Percentiles rank a stretch among this genome's conserved stretches.
Evolutionary conservation across 2,113 vertebrate genomes (phyloP).

Genomic region (Cynopterus brachyotis): DNA sequence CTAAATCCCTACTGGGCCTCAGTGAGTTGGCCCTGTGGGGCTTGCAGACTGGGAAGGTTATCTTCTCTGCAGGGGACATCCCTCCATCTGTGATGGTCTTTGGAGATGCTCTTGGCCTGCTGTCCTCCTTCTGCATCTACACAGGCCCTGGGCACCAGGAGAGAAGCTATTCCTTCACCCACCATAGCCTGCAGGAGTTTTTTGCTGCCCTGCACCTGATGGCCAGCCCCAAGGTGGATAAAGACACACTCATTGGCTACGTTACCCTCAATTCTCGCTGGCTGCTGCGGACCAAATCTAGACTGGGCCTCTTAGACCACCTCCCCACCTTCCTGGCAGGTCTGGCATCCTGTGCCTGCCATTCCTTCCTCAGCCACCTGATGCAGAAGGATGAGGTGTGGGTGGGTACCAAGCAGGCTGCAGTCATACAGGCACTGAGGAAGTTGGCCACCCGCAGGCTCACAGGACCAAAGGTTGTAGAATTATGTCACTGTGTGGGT

Average conservation of each 20-base stretch:
- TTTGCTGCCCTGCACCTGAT: constrained; percentile 91
- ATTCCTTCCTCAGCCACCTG: constrained; percentile 81
- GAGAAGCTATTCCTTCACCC: constrained; percentile 87
- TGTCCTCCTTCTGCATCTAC: constrained; percentile 85
- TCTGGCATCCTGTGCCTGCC: constrained; percentile 85
- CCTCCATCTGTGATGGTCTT: constrained; percentile 81
- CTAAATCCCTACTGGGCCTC: constrained; percentile 81
- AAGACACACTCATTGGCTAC: constrained; percentile 79
- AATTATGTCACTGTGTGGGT: constrained; percentile 89
- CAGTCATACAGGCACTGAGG: constrained; percentile 82
- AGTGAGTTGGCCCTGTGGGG: constrained; percentile 87
- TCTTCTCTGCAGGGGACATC: constrained; percentile 86
- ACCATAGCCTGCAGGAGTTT: constrained; percentile 94
- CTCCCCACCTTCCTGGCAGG: constrained; percentile 91
- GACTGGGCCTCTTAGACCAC: constrained; percentile 84
- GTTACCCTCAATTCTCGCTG: constrained; percentile 91
- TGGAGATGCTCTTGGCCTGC: constrained; percentile 81
- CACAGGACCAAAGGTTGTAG: constrained; percentile 92
- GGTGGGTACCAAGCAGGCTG: constrained; percentile 84
- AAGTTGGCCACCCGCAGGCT: constrained; percentile 83
- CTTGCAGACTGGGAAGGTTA: constrained; percentile 84
- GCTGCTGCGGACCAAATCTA: constrained; percentile 86
- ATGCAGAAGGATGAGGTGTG: constrained; percentile 64
- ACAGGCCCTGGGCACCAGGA: constrained; percentile 64
- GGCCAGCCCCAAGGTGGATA: constrained; percentile 83